Base-by-base conservation (phyloP, 2,888 invertebrate genomes). In the Keiferia lycopersicella region DNA sequence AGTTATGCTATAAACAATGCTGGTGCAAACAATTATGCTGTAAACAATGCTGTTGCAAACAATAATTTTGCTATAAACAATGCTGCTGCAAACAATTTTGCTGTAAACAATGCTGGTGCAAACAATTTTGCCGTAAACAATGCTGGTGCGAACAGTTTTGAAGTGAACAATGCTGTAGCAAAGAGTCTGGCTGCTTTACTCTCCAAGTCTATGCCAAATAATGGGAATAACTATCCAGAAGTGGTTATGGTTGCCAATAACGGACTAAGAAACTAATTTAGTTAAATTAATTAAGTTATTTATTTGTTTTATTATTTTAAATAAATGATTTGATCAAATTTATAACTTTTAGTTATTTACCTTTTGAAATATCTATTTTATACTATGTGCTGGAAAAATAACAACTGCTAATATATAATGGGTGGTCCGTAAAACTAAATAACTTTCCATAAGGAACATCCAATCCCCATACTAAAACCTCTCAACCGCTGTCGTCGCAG, bases 291-390 rank as follows among this genome's bases (percentile, higher is more conserved):
- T 14, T 34, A 56, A n/a, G 56, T 56, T 26, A 56, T n/a, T 56
- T 30, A 56, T 56, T 53, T 53, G 20, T 53, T 53, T 53, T 51
- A 22, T 51, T 22, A 51, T 51, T 51, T 22, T 14, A 51, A 22
- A 51, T 51, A 20, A 11, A 51, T 18, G 6, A 1, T 51, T 22
- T 20, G 20, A 20, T 14, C n/a, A n/a, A n/a, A n/a, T 41, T 14
- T 41, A 3, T 41, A 3, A 8, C 14, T 41, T 7, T 41, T 14
- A 14, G n/a, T 3, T 26, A 4, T 26, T 26, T 26, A 26, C 26
- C 26, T 6, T 26, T 6, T 6, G 6, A 26, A 26, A 26, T 26
- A 26, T n/a, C n/a, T n/a, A n/a, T n/a, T n/a, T n/a, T n/a, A n/a
- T n/a, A n/a, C n/a, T n/a, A n/a, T n/a, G n/a, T n/a, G n/a, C n/a